Evolutionary conservation across 2,113 vertebrate species (phyloP), one percentile per base, ranked within the genome.

Genomic region (Pelobates fuscus): DNA sequence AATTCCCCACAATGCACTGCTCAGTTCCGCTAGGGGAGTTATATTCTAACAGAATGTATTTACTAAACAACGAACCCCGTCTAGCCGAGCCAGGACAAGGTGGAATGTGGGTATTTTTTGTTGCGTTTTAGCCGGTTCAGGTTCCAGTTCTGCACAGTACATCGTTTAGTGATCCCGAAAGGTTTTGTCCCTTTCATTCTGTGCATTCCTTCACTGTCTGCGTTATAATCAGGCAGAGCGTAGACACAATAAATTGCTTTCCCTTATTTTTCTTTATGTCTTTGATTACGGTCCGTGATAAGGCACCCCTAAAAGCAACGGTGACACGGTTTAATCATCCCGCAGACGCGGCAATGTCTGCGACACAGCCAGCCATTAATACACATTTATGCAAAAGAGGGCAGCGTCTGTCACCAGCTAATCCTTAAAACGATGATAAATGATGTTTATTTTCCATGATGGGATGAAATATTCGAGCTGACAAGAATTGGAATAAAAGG

Each of bases 401-500:
- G 86, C 83, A 67, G 83, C 78, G 81, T 85, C 95, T 97, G 96
- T 98, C 96, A 94, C 82, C 60, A 68, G 90, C 93, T 98, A 97
- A 98, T 96, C 93, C 93, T 89, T 85, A 85, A 90, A 93, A 96
- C 93, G 93, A 98, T 98, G 97, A 99, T 99, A 87, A 97, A 99
- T 98, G 96, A 91, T 98, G 97, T 99, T 99, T 98, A 94, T 95
- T 96, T 91, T 91, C 87, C 86, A 86, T 97, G 95, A 98, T 96
- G 94, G 94, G 94, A 94, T 86, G 90, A 92, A 94, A 94, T 94
- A 94, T 94, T 93, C 93, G 85, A 90, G 88, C 94, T 89, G 90
- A 95, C 92, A 93, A 96, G 95, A 94, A 98, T 94, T 95, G 93
- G 92, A 98, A 97, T 95, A 96, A 97, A 97, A 96, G 93, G 94